Conservation (phyloP, 35 echinoderm and acorn worm species). For the Apostichopus parvimensis region DNA sequence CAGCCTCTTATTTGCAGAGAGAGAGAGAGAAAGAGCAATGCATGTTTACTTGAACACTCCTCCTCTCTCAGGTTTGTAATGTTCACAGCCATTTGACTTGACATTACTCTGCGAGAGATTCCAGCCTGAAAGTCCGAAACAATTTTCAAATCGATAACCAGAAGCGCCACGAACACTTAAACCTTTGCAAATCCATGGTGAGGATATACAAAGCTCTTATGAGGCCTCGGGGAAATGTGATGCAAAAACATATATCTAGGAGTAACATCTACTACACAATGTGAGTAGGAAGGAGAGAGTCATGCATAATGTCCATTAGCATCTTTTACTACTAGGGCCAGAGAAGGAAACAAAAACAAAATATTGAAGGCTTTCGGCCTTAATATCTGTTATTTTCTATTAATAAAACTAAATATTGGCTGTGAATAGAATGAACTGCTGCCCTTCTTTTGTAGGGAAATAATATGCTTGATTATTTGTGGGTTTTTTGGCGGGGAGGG, state of each 20-base stretch:
- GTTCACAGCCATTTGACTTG: neutral
- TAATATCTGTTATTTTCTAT: too few species aligned
- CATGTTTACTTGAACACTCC: neutral
- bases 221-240: neutral
- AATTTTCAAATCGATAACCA: conserved; percentile 34
- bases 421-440: too few species aligned
- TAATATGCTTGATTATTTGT: too few species aligned
- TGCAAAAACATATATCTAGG: neutral
- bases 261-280: neutral
- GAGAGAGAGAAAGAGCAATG: too few species aligned
- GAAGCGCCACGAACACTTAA: conserved; percentile 24
- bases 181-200: conserved; percentile 20
- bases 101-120: neutral
- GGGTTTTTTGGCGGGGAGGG: too few species aligned
- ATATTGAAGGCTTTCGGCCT: too few species aligned
- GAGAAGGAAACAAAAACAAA: too few species aligned
- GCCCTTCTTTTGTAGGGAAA: too few species aligned
- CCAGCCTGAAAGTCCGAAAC: conserved; percentile 18
- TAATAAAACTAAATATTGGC: too few species aligned
- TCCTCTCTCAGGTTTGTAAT: neutral
- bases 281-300: neutral
- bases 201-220: conserved; percentile 16
- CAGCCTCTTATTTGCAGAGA: too few species aligned
- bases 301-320: too few species aligned
- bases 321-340: too few species aligned